phyloP scores from a whole-genome alignment of 2,113 vertebrate genomes.

The Psittacara wagleri region DNA sequence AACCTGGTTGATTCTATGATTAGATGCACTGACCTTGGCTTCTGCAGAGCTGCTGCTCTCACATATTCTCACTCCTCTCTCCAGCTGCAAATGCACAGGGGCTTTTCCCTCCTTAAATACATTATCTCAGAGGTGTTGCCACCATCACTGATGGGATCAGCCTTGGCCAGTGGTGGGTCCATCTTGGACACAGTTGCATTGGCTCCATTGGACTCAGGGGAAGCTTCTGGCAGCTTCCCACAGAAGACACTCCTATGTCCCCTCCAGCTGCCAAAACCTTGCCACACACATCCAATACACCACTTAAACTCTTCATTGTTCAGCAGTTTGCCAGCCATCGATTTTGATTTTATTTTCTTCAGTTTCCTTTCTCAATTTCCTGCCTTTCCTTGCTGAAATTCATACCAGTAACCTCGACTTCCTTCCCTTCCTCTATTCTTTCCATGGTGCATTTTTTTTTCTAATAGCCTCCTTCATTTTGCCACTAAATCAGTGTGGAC shows the following conservation, averaged over 20 bases:
- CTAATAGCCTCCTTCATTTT: neutral
- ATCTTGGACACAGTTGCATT: neutral
- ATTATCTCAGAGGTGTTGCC: neutral
- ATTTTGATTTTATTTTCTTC: neutral
- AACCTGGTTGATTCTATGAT: neutral
- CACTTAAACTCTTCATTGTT: neutral
- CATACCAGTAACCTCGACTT: neutral
- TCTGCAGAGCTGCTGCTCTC: neutral
- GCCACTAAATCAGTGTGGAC: neutral
- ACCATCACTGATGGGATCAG: neutral
- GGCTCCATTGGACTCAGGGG: neutral
- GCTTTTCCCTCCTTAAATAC: neutral
- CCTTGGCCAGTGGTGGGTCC: neutral
- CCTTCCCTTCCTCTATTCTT: neutral
- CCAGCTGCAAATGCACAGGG: neutral
- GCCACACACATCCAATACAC: neutral
- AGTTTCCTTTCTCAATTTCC: neutral
- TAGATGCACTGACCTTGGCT: neutral
- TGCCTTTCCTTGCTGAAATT: neutral
- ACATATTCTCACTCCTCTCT: neutral
- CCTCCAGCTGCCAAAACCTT: neutral
- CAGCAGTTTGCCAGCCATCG: neutral
- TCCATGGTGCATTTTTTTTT: neutral
- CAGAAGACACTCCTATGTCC: neutral
- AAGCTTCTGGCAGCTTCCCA: neutral